Base-by-base conservation (phyloP, 2,888 invertebrate species). In the Cerceris ruficornis region DNA sequence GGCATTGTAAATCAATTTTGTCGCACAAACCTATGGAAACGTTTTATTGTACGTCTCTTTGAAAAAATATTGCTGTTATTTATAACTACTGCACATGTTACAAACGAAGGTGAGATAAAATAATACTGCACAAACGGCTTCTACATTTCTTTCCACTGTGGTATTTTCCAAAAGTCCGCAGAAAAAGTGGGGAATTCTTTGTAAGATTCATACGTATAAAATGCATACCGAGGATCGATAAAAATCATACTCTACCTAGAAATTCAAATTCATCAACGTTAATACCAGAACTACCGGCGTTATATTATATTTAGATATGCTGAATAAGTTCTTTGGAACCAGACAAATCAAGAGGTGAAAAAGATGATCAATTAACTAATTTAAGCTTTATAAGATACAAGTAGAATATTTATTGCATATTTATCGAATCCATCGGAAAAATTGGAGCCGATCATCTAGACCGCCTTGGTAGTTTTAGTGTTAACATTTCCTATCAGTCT, bases 41-140 rank as follows among this genome's bases (percentile, higher is more conserved):
- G 11, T 60, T 66, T 61, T 64, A 66, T 60, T 43, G 15, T 52
- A 61, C 9, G 52, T 52, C 41, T 28, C 28, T 28, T 28, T 28
- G 15, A 66, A 17, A 66, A 39, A 17, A 15, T 43, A 6, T 52
- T n/a, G 59, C 9, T 62, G 50, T 71, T 57, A 71, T 67, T 75
- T 75, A 59, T 55, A 8, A 8, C 41, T 6, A 49, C 17, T 66
- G 50, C 66, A 61, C 43, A 55, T 28, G n/a, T 59, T 50, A 46
- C n/a, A 46, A 54, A 52, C 50, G 41, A 69, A 55, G 50, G 9
- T 42, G 46, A 55, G 68, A 81, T 80, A 80, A 80, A 71, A 54
- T 55, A 43, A 13, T 62, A 11, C 54, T 69, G 55, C 14, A 59
- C n/a, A 17, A 68, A 64, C 57, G 50, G 9, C 5, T n/a, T 65